phyloP scores from a whole-genome alignment of 2,888 invertebrate species.

The Caenorhabditis wallacei region DNA sequence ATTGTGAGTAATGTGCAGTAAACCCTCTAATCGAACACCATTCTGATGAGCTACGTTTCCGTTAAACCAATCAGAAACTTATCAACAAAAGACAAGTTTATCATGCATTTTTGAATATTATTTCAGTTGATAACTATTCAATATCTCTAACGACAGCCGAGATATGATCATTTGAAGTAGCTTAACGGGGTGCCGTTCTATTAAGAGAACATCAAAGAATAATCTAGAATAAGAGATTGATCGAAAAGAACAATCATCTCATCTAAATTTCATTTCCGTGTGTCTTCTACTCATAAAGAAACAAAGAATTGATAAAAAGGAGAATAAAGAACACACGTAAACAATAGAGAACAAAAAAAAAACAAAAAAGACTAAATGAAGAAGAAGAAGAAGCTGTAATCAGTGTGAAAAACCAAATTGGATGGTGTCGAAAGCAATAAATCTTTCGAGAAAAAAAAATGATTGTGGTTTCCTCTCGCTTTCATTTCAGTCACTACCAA shows the following conservation, averaged over 20 bases:
- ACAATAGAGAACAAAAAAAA: slow-evolving; percentile 38
- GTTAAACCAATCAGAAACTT: too few relatives aligned
- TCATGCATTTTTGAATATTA: too few relatives aligned
- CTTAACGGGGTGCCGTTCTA: too few relatives aligned
- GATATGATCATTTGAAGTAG: too few relatives aligned
- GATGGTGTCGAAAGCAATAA: slow-evolving; percentile 37
- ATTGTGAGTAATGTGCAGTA: too few relatives aligned
- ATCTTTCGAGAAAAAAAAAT: slow-evolving; percentile 38
- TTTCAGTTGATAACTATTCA: too few relatives aligned
- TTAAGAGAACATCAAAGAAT: too few relatives aligned
- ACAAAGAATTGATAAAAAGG: slow-evolving; percentile 22
- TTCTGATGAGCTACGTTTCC: too few relatives aligned
- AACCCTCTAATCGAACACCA: too few relatives aligned
- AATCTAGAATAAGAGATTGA: too few relatives aligned
- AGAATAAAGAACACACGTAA: slow-evolving; percentile 23
- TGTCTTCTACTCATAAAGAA: slow-evolving; percentile 1
- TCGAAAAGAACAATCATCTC: background rate
- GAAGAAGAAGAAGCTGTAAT: slow-evolving; percentile 39
- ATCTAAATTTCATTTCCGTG: slow-evolving; percentile 11
- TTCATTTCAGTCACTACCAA: slow-evolving; percentile 13
- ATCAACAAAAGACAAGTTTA: too few relatives aligned
- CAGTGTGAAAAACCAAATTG: slow-evolving; percentile 9
- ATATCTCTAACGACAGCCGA: too few relatives aligned
- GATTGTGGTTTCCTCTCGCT: slow-evolving; percentile 5
- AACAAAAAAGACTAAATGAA: slow-evolving; percentile 22